A percentile compares a stretch with the other conserved stretches of the same genome.
Conservation (phyloP, 1,140 invertebrate species). For the Rhagoletis pomonella region DNA sequence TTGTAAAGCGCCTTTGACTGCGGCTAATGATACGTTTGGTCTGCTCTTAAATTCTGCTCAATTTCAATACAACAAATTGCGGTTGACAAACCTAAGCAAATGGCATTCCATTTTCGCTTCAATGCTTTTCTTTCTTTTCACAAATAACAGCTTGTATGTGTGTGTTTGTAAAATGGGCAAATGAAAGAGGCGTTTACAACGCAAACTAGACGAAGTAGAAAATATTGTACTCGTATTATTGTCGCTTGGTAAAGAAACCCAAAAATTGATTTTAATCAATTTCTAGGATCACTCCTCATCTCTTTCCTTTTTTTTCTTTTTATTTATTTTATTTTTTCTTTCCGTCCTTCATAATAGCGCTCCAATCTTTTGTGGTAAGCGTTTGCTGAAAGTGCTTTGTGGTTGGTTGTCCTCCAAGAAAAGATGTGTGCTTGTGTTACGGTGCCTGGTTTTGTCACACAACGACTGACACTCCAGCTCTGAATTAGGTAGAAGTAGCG, state of each 20-base stretch:
- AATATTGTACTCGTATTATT: slow-evolving; percentile 28
- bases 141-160: neutral
- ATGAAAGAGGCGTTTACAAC: slow-evolving; percentile 42
- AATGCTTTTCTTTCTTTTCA: neutral
- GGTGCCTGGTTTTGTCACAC: slow-evolving; percentile 19
- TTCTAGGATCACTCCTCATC: slow-evolving; percentile 46
- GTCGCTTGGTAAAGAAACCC: slow-evolving; percentile 31
- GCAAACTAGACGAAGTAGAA: neutral
- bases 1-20: neutral
- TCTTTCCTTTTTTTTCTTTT: neutral
- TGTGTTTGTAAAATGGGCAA: neutral
- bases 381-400: slow-evolving; percentile 35
- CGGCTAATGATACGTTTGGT: slow-evolving; percentile 44
- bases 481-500: neutral
- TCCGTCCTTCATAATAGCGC: neutral
- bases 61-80: slow-evolving; percentile 46
- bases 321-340: neutral
- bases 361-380: slow-evolving; percentile 11
- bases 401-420: neutral
- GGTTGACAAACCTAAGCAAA: slow-evolving; percentile 44
- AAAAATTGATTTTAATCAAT: slow-evolving; percentile 53
- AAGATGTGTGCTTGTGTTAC: neutral
- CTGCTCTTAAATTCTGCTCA: slow-evolving; percentile 29
- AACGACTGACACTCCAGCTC: neutral
- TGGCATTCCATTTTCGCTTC: slow-evolving; percentile 43